Conservation (phyloP, 2,113 vertebrate genomes). For the Ochotona curzoniae region DNA sequence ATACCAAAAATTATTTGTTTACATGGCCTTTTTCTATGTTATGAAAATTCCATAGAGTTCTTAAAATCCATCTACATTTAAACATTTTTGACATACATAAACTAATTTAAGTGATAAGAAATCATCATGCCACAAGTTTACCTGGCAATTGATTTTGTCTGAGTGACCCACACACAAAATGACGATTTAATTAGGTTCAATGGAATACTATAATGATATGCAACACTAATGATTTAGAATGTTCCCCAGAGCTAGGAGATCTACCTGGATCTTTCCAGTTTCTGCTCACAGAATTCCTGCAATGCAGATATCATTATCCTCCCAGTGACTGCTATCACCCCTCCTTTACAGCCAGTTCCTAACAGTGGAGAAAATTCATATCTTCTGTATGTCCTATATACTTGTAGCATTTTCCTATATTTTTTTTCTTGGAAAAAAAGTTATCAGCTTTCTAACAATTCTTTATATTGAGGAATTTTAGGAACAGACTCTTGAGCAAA, state of each 20-base stretch:
- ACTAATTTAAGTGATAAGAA: slow-evolving; percentile 33
- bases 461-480: background rate
- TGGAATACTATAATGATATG: background rate
- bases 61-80: slow-evolving; percentile 18
- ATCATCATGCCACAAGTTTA: background rate
- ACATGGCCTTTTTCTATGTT: background rate
- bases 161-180: slow-evolving; percentile 9
- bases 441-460: slow-evolving; percentile 13
- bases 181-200: background rate
- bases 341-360: slow-evolving; percentile 11
- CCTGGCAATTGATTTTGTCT: background rate
- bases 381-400: background rate
- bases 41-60: slow-evolving; percentile 3
- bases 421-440: background rate
- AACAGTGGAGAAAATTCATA: slow-evolving; percentile 2
- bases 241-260: background rate
- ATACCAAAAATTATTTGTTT: background rate
- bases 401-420: background rate
- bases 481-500: background rate
- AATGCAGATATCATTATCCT: background rate
- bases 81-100: slow-evolving; percentile 46
- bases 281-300: background rate
- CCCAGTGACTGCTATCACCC: too few relatives aligned
- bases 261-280: background rate
- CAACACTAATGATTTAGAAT: background rate